phyloP scores from a whole-genome alignment of 2,113 vertebrate species.

The Rhipidura dahli region DNA sequence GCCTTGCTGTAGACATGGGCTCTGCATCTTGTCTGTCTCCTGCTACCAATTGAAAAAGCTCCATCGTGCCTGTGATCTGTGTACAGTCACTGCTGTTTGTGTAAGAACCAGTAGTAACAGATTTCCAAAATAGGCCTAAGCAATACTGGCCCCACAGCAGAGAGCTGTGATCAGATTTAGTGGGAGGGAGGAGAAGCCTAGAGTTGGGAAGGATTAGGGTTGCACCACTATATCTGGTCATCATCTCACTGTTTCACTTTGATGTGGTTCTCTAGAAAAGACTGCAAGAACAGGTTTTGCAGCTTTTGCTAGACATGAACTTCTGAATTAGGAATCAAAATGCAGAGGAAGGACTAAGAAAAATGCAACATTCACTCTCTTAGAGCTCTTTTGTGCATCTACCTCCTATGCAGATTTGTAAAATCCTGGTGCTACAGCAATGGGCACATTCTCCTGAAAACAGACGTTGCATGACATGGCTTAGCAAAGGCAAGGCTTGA shows the following conservation, averaged over 20 bases:
- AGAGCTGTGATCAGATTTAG: slow-evolving; percentile 18
- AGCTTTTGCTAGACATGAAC: slow-evolving; percentile 1
- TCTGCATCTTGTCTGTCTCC: background rate
- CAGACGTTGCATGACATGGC: background rate
- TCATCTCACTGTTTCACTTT: background rate
- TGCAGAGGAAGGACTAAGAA: background rate
- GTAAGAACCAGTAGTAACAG: slow-evolving; percentile 20
- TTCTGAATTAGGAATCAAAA: slow-evolving; percentile 8
- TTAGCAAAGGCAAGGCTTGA: background rate
- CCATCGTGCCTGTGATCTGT: background rate
- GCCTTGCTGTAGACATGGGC: background rate
- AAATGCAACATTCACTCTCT: background rate
- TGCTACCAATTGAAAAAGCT: background rate
- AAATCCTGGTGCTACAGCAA: background rate
- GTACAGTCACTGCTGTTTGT: background rate
- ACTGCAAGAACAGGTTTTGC: slow-evolving; percentile 42
- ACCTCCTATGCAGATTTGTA: background rate
- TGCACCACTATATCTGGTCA: slow-evolving; percentile 49
- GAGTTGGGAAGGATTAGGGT: slow-evolving; percentile 20
- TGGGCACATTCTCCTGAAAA: background rate
- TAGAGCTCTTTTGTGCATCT: background rate
- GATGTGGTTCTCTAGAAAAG: slow-evolving; percentile 26
- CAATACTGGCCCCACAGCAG: background rate
- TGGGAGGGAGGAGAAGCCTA: slow-evolving; percentile 31
- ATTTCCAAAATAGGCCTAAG: slow-evolving; percentile 14